These are phyloP conservation scores for Rhogogaster chlorosoma DNA, from an alignment of 2,888 invertebrate species.

Conservation along the genomic window DNA sequence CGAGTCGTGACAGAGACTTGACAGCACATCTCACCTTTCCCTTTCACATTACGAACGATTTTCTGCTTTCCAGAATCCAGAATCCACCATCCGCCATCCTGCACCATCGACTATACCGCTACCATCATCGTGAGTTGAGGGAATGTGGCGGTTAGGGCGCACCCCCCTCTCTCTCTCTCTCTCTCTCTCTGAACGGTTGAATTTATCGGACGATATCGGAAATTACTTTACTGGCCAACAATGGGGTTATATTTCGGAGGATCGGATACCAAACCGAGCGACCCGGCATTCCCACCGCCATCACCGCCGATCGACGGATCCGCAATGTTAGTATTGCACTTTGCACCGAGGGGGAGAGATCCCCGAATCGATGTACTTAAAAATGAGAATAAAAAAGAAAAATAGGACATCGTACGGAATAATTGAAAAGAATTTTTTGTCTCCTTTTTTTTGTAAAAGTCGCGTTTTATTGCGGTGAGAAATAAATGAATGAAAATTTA, in stretches of 20 bases:
- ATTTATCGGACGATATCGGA: constrained; percentile 71
- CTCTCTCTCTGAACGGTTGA: constrained; percentile 57
- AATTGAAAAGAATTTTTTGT: background rate
- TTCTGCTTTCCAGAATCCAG: background rate
- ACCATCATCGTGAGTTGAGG: background rate
- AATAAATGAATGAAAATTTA: too few species aligned
- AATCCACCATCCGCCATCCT: background rate
- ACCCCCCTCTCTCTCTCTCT: background rate
- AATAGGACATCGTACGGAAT: background rate
- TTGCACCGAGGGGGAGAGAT: background rate
- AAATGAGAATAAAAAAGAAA: background rate
- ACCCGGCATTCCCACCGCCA: constrained; percentile 1
- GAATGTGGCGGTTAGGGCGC: background rate
- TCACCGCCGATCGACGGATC: background rate
- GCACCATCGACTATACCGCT: background rate
- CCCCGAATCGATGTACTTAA: background rate
- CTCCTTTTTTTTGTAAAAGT: too few species aligned
- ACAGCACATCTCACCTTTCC: background rate
- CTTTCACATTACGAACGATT: constrained; percentile 10
- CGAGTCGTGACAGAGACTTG: background rate
- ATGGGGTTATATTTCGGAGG: constrained; percentile 25
- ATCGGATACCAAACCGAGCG: constrained; percentile 17
- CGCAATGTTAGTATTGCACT: constrained; percentile 54
- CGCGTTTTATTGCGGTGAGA: too few species aligned
- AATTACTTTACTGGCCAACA: constrained; percentile 64